Conservation (phyloP, 1,140 invertebrate genomes). For the Papilio glaucus region DNA sequence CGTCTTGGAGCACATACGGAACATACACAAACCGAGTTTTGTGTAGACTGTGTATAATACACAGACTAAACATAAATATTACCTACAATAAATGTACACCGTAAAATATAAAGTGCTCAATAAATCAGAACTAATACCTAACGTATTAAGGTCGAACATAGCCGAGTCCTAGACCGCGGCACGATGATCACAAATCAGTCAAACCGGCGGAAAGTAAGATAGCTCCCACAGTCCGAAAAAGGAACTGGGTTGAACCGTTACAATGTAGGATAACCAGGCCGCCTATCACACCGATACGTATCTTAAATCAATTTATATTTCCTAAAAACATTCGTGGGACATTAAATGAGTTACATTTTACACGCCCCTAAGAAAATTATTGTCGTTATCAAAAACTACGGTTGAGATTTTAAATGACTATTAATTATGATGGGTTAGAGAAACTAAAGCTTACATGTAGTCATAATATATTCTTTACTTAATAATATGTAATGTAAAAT, state of each 20-base stretch:
- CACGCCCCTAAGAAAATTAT: neutral
- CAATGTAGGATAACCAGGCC: slow-evolving; percentile 22
- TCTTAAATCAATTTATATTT: slow-evolving; percentile 15
- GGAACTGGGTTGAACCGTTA: slow-evolving; percentile 25
- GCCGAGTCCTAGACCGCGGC: neutral
- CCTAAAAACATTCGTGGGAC: neutral
- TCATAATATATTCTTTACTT: no score
- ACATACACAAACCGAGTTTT: no score
- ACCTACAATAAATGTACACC: no score
- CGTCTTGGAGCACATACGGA: no score
- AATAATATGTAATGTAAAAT: no score
- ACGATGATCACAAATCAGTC: slow-evolving; percentile 24
- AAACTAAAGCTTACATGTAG: no score
- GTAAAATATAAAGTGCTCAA: neutral
- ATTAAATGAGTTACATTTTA: neutral
- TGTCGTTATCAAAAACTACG: neutral
- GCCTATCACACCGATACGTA: slow-evolving; percentile 9
- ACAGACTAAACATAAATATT: no score
- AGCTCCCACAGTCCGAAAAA: slow-evolving; percentile 29
- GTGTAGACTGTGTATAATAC: no score
- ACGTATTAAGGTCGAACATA: neutral
- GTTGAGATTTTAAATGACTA: no score
- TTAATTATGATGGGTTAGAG: no score
- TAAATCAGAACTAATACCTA: neutral
- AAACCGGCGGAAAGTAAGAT: neutral